These are phyloP conservation scores for Tenthredo scrophulariae DNA, from an alignment of 2,888 invertebrate species.

Conservation along the genomic window DNA sequence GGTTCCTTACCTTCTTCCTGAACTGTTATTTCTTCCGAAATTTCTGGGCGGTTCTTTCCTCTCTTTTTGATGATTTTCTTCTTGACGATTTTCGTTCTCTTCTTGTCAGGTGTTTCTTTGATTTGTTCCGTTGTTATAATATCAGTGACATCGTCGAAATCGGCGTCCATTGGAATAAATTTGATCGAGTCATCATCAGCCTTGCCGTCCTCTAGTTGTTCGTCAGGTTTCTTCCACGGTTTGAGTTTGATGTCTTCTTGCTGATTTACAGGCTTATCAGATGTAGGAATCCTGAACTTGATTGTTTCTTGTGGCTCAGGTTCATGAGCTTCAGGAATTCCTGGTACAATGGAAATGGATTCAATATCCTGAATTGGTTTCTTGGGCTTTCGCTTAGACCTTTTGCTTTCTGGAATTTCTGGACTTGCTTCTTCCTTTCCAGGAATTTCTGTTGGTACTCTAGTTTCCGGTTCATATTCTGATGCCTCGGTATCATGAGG, in stretches of 20 bases:
- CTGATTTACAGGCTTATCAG: conserved; percentile 63
- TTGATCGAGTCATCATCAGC: conserved; percentile 40
- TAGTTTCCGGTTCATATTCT: conserved; percentile 64
- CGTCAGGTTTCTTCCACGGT: conserved; percentile 71
- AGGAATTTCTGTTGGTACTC: conserved; percentile 62
- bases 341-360: conserved; percentile 34
- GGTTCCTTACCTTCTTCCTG: conserved; percentile 76
- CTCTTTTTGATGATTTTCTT: conserved; percentile 74
- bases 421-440: conserved; percentile 63
- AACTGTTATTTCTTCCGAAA: conserved; percentile 78
- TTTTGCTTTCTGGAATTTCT: conserved; percentile 63
- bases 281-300: conserved; percentile 63
- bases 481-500: conserved; percentile 74
- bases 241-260: conserved; percentile 63
- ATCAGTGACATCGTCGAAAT: conserved; percentile 61
- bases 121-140: conserved; percentile 58
- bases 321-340: conserved; percentile 60
- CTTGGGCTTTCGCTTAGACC: conserved; percentile 62
- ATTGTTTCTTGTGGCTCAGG: conserved; percentile 62
- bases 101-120: conserved; percentile 62
- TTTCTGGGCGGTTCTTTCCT: conserved; percentile 65
- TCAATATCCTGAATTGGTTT: conserved; percentile 62
- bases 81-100: conserved; percentile 65
- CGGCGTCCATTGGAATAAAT: conserved; percentile 41
- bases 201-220: conserved; percentile 68